These are phyloP conservation scores for Vireo altiloquus DNA, from an alignment of 2,113 vertebrate genomes.

Conservation along the genomic window DNA sequence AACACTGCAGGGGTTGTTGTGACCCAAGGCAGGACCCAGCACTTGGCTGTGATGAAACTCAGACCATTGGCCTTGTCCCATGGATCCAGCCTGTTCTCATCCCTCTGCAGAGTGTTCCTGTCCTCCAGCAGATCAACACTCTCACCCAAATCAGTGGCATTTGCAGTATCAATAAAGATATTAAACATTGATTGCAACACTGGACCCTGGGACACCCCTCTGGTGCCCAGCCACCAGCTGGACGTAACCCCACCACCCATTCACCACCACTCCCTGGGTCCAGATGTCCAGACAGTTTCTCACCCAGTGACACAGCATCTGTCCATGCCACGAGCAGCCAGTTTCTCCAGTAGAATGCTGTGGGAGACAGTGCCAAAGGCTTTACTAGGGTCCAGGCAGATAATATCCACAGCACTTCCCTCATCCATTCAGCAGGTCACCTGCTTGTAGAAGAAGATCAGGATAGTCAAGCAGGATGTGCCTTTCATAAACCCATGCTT, in stretches of 20 bases:
- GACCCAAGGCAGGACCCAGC: not conserved
- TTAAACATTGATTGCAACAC: not conserved
- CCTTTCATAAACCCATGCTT: not conserved
- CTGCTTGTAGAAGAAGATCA: not conserved
- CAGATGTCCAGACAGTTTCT: not conserved
- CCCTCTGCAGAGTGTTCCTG: not conserved
- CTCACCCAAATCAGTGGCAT: not conserved
- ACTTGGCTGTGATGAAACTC: not conserved
- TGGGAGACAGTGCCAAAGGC: not conserved
- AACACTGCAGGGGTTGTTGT: not conserved
- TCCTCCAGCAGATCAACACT: not conserved
- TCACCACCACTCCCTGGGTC: not conserved
- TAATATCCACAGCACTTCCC: not conserved
- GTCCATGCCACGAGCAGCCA: not conserved
- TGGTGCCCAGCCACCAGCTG: not conserved
- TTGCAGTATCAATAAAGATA: not conserved
- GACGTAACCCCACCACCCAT: not conserved
- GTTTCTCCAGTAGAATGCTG: not conserved
- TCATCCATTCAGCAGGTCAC: not conserved
- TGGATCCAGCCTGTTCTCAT: not conserved
- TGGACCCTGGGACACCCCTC: not conserved
- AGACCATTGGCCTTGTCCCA: rapidly evolving
- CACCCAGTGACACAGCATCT: rapidly evolving
- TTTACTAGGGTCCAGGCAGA: not conserved
- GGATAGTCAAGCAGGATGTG: not conserved